Conservation (phyloP, 1,140 invertebrate genomes). For the Drosophila gunungcola region DNA sequence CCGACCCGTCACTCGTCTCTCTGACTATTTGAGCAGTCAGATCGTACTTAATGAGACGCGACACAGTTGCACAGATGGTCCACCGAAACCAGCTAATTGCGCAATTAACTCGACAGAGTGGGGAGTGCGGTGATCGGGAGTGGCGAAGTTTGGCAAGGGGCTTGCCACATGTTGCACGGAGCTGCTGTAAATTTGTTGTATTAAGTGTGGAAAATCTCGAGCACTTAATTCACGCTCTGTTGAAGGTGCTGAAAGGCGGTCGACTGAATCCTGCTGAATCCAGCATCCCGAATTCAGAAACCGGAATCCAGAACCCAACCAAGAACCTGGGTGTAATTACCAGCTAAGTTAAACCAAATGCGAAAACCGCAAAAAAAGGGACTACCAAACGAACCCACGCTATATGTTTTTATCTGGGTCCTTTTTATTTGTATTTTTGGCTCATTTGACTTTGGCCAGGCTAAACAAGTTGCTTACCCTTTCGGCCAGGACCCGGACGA, state of each 20-base stretch:
- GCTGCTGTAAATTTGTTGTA: slow-evolving; percentile 63
- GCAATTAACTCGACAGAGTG: slow-evolving; percentile 63
- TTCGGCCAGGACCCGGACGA: slow-evolving; percentile 41
- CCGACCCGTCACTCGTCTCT: not conserved
- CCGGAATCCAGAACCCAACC: slow-evolving; percentile 14
- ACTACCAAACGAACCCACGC: slow-evolving; percentile 39
- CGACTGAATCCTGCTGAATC: slow-evolving; percentile 23
- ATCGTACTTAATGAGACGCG: slow-evolving; percentile 71
- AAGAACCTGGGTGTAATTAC: slow-evolving; percentile 40
- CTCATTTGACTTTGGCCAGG: slow-evolving; percentile 69
- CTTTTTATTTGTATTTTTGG: slow-evolving; percentile 43
- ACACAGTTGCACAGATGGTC: slow-evolving; percentile 71
- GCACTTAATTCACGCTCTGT: slow-evolving; percentile 82
- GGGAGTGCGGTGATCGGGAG: not conserved
- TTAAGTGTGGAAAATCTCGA: slow-evolving; percentile 80
- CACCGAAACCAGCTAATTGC: slow-evolving; percentile 74
- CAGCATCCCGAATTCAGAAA: slow-evolving; percentile 2
- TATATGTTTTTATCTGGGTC: slow-evolving; percentile 37
- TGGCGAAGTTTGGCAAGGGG: slow-evolving; percentile 20
- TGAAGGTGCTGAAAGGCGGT: slow-evolving; percentile 77
- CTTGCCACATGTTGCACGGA: slow-evolving; percentile 72
- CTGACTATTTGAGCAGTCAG: slow-evolving; percentile 35
- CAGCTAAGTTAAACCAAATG: slow-evolving; percentile 75
- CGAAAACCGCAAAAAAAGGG: slow-evolving; percentile 70
- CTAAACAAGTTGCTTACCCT: slow-evolving; percentile 78